These are phyloP conservation scores for Enteromius radiatus DNA, from an alignment of 2,797 vertebrate genomes.

Conservation along the genomic window DNA sequence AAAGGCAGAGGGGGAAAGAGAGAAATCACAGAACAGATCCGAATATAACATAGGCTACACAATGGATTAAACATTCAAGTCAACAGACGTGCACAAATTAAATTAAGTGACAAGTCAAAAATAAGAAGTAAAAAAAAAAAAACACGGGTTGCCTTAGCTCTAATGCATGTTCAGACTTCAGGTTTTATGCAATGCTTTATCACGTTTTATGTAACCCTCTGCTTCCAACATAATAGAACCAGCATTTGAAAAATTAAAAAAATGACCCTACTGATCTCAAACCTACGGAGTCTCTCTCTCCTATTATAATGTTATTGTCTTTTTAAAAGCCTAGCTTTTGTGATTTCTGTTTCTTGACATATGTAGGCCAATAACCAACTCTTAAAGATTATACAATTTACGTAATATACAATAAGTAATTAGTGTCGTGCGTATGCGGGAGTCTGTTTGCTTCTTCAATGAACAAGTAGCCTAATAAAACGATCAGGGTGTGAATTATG, in stretches of 20 bases:
- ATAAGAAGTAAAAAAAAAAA: not conserved
- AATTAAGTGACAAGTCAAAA: not conserved
- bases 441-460: not conserved
- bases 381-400: not conserved
- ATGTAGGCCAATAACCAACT: not conserved
- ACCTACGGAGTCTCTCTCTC: not conserved
- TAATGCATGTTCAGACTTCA: not conserved
- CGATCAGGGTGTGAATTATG: not conserved
- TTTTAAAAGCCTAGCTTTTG: not conserved
- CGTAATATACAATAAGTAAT: not conserved
- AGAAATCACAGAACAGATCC: not conserved
- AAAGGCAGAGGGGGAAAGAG: not conserved
- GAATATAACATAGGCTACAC: not conserved
- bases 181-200: not conserved
- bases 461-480: constrained; percentile 4
- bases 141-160: not conserved
- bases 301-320: not conserved
- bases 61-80: not conserved
- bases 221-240: not conserved
- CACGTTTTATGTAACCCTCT: not conserved
- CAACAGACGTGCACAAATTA: not conserved
- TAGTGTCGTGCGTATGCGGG: not conserved
- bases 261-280: not conserved
- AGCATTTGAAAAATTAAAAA: not conserved
- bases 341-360: not conserved